phyloP scores from a whole-genome alignment of 2,113 vertebrate species.

The Pyxicephalus adspersus region DNA sequence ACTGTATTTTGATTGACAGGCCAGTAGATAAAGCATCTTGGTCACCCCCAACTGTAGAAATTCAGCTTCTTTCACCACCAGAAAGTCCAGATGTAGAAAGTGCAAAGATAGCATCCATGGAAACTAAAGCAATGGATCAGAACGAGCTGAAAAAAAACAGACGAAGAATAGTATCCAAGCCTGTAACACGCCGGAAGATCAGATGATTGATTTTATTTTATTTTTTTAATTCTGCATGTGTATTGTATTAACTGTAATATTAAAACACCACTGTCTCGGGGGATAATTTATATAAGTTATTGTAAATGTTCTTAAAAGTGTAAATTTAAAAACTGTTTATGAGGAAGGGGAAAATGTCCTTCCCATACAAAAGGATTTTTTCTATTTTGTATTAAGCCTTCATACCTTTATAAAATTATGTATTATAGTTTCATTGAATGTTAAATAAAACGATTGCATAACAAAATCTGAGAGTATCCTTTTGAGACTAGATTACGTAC shows the following conservation, averaged over 20 bases:
- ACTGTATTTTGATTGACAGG: slow-evolving; percentile 65
- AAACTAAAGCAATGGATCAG: slow-evolving; percentile 61
- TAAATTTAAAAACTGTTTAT: slow-evolving; percentile 59
- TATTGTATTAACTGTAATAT: slow-evolving; percentile 77
- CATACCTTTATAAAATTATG: too few relatives aligned
- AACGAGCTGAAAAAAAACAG: slow-evolving; percentile 74
- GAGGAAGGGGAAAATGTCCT: too few relatives aligned
- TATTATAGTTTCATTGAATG: too few relatives aligned
- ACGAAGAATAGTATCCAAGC: slow-evolving; percentile 81
- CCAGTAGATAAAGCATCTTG: slow-evolving; percentile 65
- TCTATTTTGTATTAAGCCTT: too few relatives aligned
- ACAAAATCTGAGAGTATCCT: too few relatives aligned
- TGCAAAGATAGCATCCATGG: slow-evolving; percentile 65
- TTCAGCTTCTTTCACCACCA: slow-evolving; percentile 85
- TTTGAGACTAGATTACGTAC: too few relatives aligned
- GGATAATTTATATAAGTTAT: slow-evolving; percentile 86
- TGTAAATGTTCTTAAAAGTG: slow-evolving; percentile 79
- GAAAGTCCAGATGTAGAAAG: slow-evolving; percentile 73
- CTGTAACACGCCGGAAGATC: slow-evolving; percentile 87
- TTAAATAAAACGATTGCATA: too few relatives aligned
- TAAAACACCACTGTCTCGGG: slow-evolving; percentile 74
- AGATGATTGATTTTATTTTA: slow-evolving; percentile 75
- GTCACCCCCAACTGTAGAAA: slow-evolving; percentile 75
- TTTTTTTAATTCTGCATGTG: slow-evolving; percentile 72
- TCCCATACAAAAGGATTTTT: too few relatives aligned